Conservation (phyloP, 1,140 invertebrate species). For the Gryon sp. region DNA sequence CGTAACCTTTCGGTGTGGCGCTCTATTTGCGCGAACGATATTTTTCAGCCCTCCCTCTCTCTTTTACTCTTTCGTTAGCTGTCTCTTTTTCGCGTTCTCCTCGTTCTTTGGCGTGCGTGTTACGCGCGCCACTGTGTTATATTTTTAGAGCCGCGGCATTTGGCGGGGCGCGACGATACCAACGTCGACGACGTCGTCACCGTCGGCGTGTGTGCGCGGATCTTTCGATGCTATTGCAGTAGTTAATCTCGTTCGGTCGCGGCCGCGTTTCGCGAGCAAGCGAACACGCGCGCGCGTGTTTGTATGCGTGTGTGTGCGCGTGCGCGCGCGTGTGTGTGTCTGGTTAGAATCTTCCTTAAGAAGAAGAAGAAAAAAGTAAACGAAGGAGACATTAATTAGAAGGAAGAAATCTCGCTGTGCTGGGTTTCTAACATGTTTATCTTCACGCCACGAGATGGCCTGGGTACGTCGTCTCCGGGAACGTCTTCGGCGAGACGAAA, state of each 20-base stretch:
- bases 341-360: too few relatives aligned
- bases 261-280: too few relatives aligned
- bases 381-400: too few relatives aligned
- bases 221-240: slow-evolving; percentile 54
- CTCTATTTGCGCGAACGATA: slow-evolving; percentile 41
- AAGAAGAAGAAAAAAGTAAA: too few relatives aligned
- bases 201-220: slow-evolving; percentile 23
- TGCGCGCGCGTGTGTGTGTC: too few relatives aligned
- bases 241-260: slow-evolving; percentile 72
- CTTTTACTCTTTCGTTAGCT: too few relatives aligned
- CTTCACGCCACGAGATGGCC: slow-evolving; percentile 71
- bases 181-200: slow-evolving; percentile 31
- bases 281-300: too few relatives aligned
- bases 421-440: slow-evolving; percentile 70
- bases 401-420: slow-evolving; percentile 67
- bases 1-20: slow-evolving; percentile 7
- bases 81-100: slow-evolving; percentile 20
- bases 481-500: slow-evolving; percentile 67
- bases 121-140: slow-evolving; percentile 17
- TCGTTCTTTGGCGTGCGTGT: slow-evolving; percentile 16
- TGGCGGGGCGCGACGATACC: too few relatives aligned
- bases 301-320: too few relatives aligned
- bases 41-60: too few relatives aligned
- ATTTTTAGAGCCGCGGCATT: slow-evolving; percentile 27
- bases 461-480: slow-evolving; percentile 66